phyloP scores from a whole-genome alignment of 2,888 invertebrate genomes.

The Euphydryas editha region DNA sequence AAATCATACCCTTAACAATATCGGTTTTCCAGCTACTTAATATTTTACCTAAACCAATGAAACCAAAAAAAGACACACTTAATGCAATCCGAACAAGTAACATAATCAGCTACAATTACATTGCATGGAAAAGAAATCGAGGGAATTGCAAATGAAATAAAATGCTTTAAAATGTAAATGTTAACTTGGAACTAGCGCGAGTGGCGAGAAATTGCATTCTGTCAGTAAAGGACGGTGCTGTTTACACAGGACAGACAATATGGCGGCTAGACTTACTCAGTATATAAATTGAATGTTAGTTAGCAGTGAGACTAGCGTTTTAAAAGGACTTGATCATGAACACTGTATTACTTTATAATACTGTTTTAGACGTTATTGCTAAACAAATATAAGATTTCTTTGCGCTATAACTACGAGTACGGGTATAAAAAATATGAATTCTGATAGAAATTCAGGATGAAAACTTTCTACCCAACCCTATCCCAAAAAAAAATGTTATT shows the following conservation, averaged over 20 bases:
- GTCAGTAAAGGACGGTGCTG: slow-evolving; percentile 35
- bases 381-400: background rate
- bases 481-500: too few species aligned
- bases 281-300: slow-evolving; percentile 33
- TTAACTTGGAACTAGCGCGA: slow-evolving; percentile 45
- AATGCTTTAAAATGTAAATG: slow-evolving; percentile 48
- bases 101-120: slow-evolving; percentile 48
- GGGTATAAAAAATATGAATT: too few species aligned
- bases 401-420: background rate
- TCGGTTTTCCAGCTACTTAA: background rate
- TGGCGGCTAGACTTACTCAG: slow-evolving; percentile 30
- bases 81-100: slow-evolving; percentile 28
- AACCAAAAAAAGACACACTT: slow-evolving; percentile 1
- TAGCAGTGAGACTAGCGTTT: slow-evolving; percentile 20
- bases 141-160: slow-evolving; percentile 47
- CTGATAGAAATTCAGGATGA: too few species aligned
- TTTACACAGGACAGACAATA: slow-evolving; percentile 36
- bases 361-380: background rate
- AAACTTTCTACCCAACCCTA: too few species aligned
- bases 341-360: slow-evolving; percentile 3
- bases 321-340: slow-evolving; percentile 6
- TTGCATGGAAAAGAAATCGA: slow-evolving; percentile 42
- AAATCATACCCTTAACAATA: background rate
- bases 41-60: background rate
- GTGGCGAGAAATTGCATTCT: slow-evolving; percentile 45